Conservation (phyloP, 2,888 invertebrate species). For the Pachydiplax longipennis region DNA sequence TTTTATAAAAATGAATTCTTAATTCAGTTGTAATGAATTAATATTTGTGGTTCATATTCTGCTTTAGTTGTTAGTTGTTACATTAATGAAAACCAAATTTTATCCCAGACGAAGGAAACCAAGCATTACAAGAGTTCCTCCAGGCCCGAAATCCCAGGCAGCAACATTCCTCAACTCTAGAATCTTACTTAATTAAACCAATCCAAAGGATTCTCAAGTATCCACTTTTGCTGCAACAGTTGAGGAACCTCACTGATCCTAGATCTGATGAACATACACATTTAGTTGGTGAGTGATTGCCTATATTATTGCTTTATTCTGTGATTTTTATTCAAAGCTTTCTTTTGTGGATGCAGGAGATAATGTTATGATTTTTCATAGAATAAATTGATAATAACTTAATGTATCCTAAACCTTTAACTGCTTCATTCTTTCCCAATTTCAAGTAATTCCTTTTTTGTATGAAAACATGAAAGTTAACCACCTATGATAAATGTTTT, state of each 20-base stretch:
- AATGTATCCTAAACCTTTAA: no score
- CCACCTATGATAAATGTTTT: no score
- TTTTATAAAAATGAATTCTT: no score
- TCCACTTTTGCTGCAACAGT: conserved; percentile 91
- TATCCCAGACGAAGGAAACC: conserved; percentile 88
- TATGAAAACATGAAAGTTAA: no score
- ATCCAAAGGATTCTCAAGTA: conserved; percentile 98
- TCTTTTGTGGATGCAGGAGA: no score
- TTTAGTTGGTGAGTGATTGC: conserved; percentile 75
- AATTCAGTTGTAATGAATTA: background rate
- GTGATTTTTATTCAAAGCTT: no score
- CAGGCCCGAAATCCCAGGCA: conserved; percentile 93
- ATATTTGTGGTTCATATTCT: background rate
- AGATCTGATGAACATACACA: conserved; percentile 94
- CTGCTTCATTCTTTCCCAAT: no score
- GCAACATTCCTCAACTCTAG: conserved; percentile 95
- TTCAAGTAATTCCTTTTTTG: no score
- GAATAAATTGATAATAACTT: no score
- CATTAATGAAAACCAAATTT: background rate
- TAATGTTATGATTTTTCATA: no score
- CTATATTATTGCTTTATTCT: no score
- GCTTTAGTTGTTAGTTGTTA: no score
- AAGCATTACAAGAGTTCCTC: conserved; percentile 94
- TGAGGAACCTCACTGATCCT: conserved; percentile 91
- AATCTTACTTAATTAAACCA: conserved; percentile 98